Percentiles rank a stretch among this genome's conserved stretches.
Evolutionary conservation across 1,140 invertebrate genomes (phyloP).

Genomic region (Ceratitis capitata): DNA sequence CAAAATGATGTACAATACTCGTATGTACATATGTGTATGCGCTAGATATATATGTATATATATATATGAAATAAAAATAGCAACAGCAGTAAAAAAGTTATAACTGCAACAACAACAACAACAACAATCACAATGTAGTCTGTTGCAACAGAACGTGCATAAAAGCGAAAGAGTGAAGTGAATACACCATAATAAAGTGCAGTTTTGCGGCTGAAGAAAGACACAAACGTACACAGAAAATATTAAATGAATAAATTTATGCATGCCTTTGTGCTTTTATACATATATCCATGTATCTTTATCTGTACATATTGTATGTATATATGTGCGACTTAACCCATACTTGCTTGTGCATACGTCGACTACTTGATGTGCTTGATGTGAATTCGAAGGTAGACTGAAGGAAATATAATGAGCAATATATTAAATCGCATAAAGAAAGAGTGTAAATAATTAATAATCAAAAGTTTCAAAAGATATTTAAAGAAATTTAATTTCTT

Average conservation of each 20-base stretch:
- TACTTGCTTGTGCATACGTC: neutral
- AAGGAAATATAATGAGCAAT: neutral
- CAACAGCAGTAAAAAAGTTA: slow-evolving; percentile 11
- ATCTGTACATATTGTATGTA: neutral
- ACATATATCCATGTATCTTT: neutral
- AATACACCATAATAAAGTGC: neutral
- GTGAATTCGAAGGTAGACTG: neutral
- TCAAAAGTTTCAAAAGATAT: no score
- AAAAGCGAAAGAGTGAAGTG: slow-evolving; percentile 22
- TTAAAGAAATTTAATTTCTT: no score
- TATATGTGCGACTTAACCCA: neutral
- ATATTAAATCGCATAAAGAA: no score
- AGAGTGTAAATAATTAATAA: no score
- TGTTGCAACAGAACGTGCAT: slow-evolving; percentile 8
- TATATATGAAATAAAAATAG: slow-evolving; percentile 9
- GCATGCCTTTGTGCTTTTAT: neutral
- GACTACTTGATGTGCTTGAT: neutral
- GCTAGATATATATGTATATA: neutral
- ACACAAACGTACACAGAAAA: neutral
- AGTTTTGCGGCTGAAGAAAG: slow-evolving; percentile 20
- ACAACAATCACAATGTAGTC: neutral
- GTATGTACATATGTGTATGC: neutral
- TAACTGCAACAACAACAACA: neutral
- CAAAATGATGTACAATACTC: no score
- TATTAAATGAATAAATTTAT: neutral